Evolutionary conservation across 2,888 invertebrate genomes (phyloP), one percentile per base, ranked within the genome.

Genomic region (Baccha elongata): DNA sequence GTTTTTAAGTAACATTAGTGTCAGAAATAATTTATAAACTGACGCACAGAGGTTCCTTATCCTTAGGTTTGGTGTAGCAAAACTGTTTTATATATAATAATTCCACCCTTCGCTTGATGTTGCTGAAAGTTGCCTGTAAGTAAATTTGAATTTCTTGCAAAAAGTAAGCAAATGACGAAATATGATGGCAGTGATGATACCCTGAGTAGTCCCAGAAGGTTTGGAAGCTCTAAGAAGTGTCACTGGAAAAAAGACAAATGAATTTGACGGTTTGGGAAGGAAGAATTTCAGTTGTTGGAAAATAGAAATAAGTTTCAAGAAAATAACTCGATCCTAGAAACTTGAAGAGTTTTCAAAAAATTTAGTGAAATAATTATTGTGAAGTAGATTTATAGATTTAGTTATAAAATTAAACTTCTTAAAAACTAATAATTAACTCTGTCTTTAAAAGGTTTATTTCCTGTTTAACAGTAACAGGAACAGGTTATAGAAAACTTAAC

Each of bases 1-100:
- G 80, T 75, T 84, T 85, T 84, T 84, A 85, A 84, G 84, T 74
- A 85, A 85, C 85, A 85, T 85, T 85, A 84, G 78, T 72, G 85
- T 85, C 85, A 73, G 68, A 64, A 55, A 64, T 73, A 83, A 83
- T 83, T 83, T 83, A 83, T 83, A 58, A 73, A 83, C 72, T 83
- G 26, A 69, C 55, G 69, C 48, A n/a, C n/a, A 19, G 52, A 60
- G 8, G 48, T 64, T 69, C 37, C 69, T 46, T 76, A 65, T 55
- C 65, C 52, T 40, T 26, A 37, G 37, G 32, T 58, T 58, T 65
- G 62, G 48, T 40, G 52, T 26, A 40, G 32, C 7, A 23, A 7
- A 75, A 65, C 10, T 69, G 35, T 55, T 23, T 69, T 48, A 69
- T 55, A 62, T 23, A 23, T 46, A 40, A 15, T 21, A n/a, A 52